phyloP scores from a whole-genome alignment of 1,140 invertebrate species.

The Drosophila yakuba region DNA sequence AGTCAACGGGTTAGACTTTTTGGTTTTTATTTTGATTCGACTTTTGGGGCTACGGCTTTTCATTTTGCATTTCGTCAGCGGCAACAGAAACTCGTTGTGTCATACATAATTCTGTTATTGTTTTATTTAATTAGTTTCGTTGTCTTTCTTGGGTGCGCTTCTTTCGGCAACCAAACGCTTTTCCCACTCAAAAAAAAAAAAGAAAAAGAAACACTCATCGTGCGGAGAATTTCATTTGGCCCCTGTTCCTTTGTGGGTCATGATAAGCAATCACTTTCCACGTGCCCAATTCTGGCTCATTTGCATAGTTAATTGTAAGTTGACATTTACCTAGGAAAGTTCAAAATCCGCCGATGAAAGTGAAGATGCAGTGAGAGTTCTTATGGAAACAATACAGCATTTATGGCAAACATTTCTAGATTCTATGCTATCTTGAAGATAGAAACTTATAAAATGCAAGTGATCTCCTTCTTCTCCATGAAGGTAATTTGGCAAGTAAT shows the following conservation, averaged over 20 bases:
- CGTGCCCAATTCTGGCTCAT: slow-evolving; percentile 67
- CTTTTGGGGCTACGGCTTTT: slow-evolving; percentile 47
- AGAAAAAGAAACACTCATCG: not conserved
- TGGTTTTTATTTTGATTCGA: slow-evolving; percentile 56
- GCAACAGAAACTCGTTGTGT: slow-evolving; percentile 60
- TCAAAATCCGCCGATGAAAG: slow-evolving; percentile 41
- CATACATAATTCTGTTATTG: slow-evolving; percentile 56
- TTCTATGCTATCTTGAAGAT: not conserved
- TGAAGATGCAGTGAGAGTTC: slow-evolving; percentile 22
- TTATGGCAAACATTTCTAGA: not conserved
- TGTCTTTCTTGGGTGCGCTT: slow-evolving; percentile 35
- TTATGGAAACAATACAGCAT: not conserved
- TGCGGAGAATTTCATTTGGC: slow-evolving; percentile 32
- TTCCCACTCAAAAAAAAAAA: slow-evolving; percentile 6
- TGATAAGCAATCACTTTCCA: slow-evolving; percentile 73
- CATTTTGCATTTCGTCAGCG: slow-evolving; percentile 59
- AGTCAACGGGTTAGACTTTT: slow-evolving; percentile 17
- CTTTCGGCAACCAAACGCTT: slow-evolving; percentile 12
- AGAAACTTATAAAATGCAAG: not conserved
- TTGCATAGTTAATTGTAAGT: slow-evolving; percentile 68
- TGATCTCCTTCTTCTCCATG: not conserved
- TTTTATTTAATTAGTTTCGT: slow-evolving; percentile 56
- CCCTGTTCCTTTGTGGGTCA: slow-evolving; percentile 37
- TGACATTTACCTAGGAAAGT: slow-evolving; percentile 49
- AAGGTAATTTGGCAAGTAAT: slow-evolving; percentile 17